A percentile compares a stretch with the other conserved stretches of the same genome.
These are phyloP conservation scores for Tetraneura akinire DNA, from an alignment of 1,140 invertebrate species.

Conservation along the genomic window DNA sequence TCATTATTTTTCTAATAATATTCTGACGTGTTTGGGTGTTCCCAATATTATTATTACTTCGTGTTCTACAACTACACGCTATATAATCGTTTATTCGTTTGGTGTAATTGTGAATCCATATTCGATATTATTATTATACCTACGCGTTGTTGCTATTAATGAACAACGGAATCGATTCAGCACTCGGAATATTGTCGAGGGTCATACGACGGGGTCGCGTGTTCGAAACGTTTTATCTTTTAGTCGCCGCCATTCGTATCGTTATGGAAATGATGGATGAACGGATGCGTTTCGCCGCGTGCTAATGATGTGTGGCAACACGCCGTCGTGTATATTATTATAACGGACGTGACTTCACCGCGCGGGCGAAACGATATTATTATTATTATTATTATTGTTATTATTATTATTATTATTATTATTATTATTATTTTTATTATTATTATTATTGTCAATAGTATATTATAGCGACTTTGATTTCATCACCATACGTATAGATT, in stretches of 20 bases:
- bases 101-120: conserved; percentile 17
- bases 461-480: too few relatives aligned
- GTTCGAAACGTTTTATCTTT: background rate
- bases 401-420: too few relatives aligned
- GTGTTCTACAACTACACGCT: too few relatives aligned
- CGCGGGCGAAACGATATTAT: background rate
- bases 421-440: too few relatives aligned
- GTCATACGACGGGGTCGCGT: background rate
- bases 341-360: background rate
- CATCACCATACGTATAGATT: too few relatives aligned
- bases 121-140: too few relatives aligned
- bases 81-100: too few relatives aligned
- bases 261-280: background rate
- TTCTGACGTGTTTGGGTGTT: too few relatives aligned
- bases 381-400: background rate
- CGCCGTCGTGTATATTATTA: background rate
- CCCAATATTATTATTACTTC: background rate
- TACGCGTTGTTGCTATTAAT: background rate
- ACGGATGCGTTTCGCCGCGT: background rate
- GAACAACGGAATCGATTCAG: background rate
- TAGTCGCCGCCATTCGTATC: background rate
- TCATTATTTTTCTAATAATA: too few relatives aligned
- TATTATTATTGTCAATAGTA: too few relatives aligned
- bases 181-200: background rate
- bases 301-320: conserved; percentile 15